Evolutionary conservation across 64 coral and sea anemone genomes (phyloP).

Genomic region (Dendrophyllia cribrosa): DNA sequence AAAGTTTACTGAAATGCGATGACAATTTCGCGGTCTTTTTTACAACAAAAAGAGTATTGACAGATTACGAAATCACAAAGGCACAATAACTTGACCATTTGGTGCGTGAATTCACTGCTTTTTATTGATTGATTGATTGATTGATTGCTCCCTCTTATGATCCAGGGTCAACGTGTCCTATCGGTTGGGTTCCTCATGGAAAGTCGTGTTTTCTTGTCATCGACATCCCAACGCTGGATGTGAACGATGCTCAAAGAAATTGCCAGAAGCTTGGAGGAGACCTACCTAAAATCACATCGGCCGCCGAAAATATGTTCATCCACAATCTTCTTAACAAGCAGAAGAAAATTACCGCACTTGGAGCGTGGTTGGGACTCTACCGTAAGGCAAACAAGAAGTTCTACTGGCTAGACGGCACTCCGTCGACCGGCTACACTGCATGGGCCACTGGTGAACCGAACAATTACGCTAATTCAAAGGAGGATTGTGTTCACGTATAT

Average conservation of each 20-base stretch:
- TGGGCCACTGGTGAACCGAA: neutral
- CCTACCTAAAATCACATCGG: conserved; percentile 6
- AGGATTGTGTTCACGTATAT: neutral
- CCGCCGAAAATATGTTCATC: conserved; percentile 5
- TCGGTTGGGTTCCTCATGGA: neutral
- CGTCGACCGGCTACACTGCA: neutral
- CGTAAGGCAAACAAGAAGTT: conserved; percentile 23
- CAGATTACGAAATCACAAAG: too few species aligned
- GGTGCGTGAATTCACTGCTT: too few species aligned
- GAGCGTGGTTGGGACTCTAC: neutral
- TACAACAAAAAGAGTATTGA: too few species aligned
- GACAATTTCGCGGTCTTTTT: too few species aligned
- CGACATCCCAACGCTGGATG: neutral
- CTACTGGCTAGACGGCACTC: conserved; percentile 21
- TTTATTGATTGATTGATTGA: too few species aligned
- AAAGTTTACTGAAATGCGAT: too few species aligned
- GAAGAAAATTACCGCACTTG: neutral
- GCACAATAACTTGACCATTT: too few species aligned
- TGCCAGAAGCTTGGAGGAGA: conserved; percentile 9
- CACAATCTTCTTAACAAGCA: neutral
- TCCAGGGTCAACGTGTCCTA: neutral
- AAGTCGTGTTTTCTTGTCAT: conserved; percentile 11
- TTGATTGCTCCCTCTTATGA: too few species aligned
- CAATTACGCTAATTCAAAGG: neutral
- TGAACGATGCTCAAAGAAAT: neutral